These are phyloP conservation scores for Zalophus californianus DNA, from an alignment of 2,797 vertebrate genomes.

Conservation along the genomic window DNA sequence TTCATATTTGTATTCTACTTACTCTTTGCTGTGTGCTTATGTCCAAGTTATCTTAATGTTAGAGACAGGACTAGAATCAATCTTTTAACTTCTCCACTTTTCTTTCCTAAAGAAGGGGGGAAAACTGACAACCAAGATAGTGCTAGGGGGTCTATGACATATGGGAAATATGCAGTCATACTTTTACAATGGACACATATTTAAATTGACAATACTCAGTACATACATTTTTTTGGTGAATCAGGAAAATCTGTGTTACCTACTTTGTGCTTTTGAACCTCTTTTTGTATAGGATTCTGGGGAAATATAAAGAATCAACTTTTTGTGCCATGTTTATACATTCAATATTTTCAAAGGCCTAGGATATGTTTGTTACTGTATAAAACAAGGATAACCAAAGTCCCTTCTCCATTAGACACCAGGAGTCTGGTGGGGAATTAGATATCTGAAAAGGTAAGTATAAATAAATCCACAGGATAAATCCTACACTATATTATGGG, in stretches of 20 bases:
- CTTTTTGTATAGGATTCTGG: neutral
- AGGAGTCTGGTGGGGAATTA: neutral
- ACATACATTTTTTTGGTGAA: neutral
- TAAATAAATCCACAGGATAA: neutral
- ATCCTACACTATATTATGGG: neutral
- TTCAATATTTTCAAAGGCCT: neutral
- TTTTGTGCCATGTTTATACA: neutral
- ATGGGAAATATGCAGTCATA: neutral
- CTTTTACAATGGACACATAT: neutral
- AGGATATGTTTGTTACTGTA: neutral
- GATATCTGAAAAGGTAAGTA: neutral
- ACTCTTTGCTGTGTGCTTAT: neutral
- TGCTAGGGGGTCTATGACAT: neutral
- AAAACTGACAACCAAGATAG: neutral
- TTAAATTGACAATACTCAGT: neutral
- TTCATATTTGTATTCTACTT: neutral
- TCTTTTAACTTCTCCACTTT: neutral
- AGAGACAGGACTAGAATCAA: neutral
- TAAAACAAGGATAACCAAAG: neutral
- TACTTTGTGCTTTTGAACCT: neutral
- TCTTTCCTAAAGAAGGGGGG: neutral
- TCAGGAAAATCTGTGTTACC: neutral
- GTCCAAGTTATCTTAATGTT: neutral
- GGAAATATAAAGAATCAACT: neutral
- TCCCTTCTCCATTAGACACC: neutral